These are phyloP conservation scores for Zosterops pallidus DNA, from an alignment of 2,113 vertebrate genomes.

Conservation along the genomic window DNA sequence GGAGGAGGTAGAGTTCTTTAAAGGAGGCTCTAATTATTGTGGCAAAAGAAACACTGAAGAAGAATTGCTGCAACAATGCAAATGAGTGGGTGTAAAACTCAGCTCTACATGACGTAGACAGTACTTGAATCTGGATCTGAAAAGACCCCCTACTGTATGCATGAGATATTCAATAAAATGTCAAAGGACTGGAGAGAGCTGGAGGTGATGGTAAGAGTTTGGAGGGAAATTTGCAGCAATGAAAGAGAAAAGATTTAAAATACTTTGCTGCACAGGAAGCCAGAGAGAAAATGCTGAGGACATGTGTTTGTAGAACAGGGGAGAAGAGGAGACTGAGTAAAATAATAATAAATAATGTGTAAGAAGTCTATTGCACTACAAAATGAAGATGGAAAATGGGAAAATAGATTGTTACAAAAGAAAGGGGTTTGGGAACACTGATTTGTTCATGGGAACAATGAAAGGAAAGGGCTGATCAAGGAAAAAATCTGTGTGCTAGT, in stretches of 20 bases:
- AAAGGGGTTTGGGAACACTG: not conserved
- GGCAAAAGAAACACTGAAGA: not conserved
- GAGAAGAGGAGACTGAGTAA: not conserved
- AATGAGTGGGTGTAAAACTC: not conserved
- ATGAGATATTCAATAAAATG: not conserved
- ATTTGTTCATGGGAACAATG: not conserved
- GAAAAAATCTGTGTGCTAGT: not conserved
- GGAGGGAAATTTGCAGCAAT: not conserved
- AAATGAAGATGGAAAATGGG: not conserved
- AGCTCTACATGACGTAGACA: not conserved
- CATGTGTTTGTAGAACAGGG: not conserved
- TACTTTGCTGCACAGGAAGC: not conserved
- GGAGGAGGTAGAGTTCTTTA: not conserved
- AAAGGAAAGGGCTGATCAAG: not conserved
- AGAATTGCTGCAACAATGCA: not conserved
- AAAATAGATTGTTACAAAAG: not conserved
- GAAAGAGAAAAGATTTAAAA: not conserved
- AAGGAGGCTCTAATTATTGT: not conserved
- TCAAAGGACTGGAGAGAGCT: not conserved
- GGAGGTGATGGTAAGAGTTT: not conserved
- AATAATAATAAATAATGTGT: not conserved
- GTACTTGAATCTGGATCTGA: not conserved
- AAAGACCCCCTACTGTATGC: not conserved
- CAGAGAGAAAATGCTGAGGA: not conserved
- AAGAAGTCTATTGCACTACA: not conserved